Base-by-base conservation (phyloP, 2,113 vertebrate genomes). In the Tichodroma muraria region DNA sequence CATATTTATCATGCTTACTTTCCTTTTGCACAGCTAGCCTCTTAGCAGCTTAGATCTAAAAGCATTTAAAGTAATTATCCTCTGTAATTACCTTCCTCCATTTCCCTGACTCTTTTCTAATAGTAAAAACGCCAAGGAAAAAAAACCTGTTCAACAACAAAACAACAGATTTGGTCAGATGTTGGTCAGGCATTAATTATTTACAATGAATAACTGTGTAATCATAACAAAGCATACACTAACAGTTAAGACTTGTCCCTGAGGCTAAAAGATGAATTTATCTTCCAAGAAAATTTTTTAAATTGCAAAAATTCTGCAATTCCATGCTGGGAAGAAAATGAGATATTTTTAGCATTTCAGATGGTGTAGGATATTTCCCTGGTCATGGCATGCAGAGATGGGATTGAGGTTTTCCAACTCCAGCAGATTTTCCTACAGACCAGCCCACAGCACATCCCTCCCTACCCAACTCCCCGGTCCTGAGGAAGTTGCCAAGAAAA, bases 21-120 rank as follows among this genome's bases (percentile, higher is more conserved):
- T 50, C 72, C 49, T 75, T 94, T 96, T 71, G 56, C 57, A 65
- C 42, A 85, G 69, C 42, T 47, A 92, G 80, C 70, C 92, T 94
- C 88, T 97, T 91, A 95, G 78, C 85, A 96, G 28, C 57, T 90
- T 45, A 88, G 65, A 79, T 90, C 80, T 89, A 90, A 94, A 95
- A 94, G 69, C 72, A 90, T 86, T 95, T 88, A 78, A 76, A 94
- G 71, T 22, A 89, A 77, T 93, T 94, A 88, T 59, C 35, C 66
- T 63, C 61, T 79, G 25, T 89, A 95, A 94, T 94, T 94, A 85
- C 80, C 89, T 89, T 95, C 44, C 53, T 70, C 56, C 16, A 24
- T 71, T 93, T 88, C 49, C 70, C 87, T 64, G 66, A 90, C 30
- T 81, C 89, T 60, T 27, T 82, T 82, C 50, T 88, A 61, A 60